Base-by-base conservation (phyloP, 2,797 vertebrate genomes). In the Lerista edwardsae region DNA sequence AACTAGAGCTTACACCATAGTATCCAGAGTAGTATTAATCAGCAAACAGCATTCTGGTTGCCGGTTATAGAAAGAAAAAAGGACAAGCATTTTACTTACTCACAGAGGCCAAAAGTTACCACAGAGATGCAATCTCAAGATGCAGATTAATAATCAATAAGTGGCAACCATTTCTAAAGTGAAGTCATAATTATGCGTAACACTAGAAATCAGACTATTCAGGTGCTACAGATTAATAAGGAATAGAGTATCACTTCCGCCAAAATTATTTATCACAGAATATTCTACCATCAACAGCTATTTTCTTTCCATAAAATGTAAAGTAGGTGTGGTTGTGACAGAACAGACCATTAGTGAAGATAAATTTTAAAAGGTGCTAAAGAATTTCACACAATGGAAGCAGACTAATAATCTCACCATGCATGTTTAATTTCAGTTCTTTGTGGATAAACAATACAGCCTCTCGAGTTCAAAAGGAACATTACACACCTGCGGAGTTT, bases 1-100 rank as follows among this genome's bases (percentile, higher is more conserved):
- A 88, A 76, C 82, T 65, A 89, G 4, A 34, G 67, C 47, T 76
- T 57, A 9, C 67, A 80, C 12, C 34, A 12, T 23, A 80, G 14
- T 55, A 51, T 34, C 44, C 34, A 21, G 65, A 14, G 12, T 4
- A 71, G 14, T 31, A 57, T 57, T 57, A 21, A 31, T 55, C 15
- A 55, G n/a, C 29, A 34, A 29, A 44, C 31, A 15, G n/a, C 31
- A 14, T 15, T 9, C 25, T 39, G 6, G 15, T n/a, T 39, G 29
- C 34, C 17, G 4, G 17, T 59, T 7, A 47, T 9, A 10, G 4
- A 34, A n/a, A 4, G 36, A 31, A 62, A 31, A 4, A 44, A 29
- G 57, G n/a, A 47, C 69, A 72, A 51, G 2, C 17, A 72, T n/a
- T 82, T 62, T 82, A 12, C 36, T 25, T 27, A 9, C 36, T 21